Evolutionary conservation across 2,888 invertebrate genomes (phyloP), one percentile per base, ranked within the genome.

Genomic region (Rhorus exstirpatorius): DNA sequence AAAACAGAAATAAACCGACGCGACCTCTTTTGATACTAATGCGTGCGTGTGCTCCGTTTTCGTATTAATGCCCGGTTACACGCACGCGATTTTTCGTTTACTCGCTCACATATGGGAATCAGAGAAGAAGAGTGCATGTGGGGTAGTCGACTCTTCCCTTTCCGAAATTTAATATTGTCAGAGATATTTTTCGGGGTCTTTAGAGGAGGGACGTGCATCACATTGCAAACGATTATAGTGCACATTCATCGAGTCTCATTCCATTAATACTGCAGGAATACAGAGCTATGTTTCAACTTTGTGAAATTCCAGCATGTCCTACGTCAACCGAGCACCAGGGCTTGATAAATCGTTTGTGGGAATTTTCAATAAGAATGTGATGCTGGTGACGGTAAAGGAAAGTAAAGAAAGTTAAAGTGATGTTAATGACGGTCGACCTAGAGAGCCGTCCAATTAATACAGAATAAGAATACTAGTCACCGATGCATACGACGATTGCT

Each of bases 11-110:
- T 14, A 63, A 58, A 51, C 35, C 38, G 38, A 8, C 51, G 60
- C 24, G 44, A 63, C 76, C 70, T 70, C 78, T 72, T 83, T 86
- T 85, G 88, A 89, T 89, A 87, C 88, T 89, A 88, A 81, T 72
- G 77, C 72, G 79, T 75, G 71, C 79, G 76, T 79, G 87, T 85
- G 86, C 86, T 82, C 83, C 88, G 86, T 81, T 81, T 77, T 67
- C 71, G 81, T 72, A 81, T 77, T 81, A 81, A 81, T 72, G 77
- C 76, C 65, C 58, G 71, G 53, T 51, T 77, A 77, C 58, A 60
- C 77, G 71, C 81, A 77, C 76, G 77, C 81, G 81, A 81, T 79
- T 81, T 80, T 81, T 72, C 71, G 71, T 41, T 72, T 49, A 46
- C 71, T 31, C 60, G 60, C 67, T 72, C 65, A 58, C 49, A 63